These are phyloP conservation scores for Nematolebias whitei DNA, from an alignment of 2,113 vertebrate genomes.

Conservation along the genomic window DNA sequence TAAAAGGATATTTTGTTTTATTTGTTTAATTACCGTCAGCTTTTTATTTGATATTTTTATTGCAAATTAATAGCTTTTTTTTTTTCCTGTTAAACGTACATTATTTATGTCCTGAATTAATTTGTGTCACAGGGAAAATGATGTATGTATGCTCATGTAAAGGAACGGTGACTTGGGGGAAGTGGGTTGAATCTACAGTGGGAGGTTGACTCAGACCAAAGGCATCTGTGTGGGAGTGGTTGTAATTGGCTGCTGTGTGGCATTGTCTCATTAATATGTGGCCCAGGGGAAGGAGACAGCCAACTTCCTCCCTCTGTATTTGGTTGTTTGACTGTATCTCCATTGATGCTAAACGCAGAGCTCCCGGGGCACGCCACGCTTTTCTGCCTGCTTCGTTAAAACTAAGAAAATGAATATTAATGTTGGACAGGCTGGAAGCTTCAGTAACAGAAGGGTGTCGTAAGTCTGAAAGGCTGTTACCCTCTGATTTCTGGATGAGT, in stretches of 20 bases:
- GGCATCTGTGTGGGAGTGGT: constrained; percentile 78
- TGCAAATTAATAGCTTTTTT: background rate
- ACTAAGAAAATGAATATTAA: constrained; percentile 79
- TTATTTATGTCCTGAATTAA: constrained; percentile 43
- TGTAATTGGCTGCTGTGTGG: constrained; percentile 80
- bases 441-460: constrained; percentile 41
- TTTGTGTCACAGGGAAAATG: constrained; percentile 50
- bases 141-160: constrained; percentile 53
- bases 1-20: background rate
- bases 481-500: constrained; percentile 34
- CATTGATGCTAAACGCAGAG: constrained; percentile 76
- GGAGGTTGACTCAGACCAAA: constrained; percentile 72
- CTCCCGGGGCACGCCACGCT: constrained; percentile 62
- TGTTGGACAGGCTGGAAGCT: constrained; percentile 59
- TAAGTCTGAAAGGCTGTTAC: constrained; percentile 54
- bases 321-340: constrained; percentile 79
- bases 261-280: constrained; percentile 79
- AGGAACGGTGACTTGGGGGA: constrained; percentile 34
- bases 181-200: constrained; percentile 39
- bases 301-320: constrained; percentile 76
- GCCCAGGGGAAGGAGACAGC: constrained; percentile 79
- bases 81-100: constrained; percentile 28
- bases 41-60: background rate
- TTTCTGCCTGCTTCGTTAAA: constrained; percentile 78
- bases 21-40: no score